A percentile compares a stretch with the other conserved stretches of the same genome.
These are phyloP conservation scores for Polyploca ridens DNA, from an alignment of 2,888 invertebrate genomes.

Conservation along the genomic window DNA sequence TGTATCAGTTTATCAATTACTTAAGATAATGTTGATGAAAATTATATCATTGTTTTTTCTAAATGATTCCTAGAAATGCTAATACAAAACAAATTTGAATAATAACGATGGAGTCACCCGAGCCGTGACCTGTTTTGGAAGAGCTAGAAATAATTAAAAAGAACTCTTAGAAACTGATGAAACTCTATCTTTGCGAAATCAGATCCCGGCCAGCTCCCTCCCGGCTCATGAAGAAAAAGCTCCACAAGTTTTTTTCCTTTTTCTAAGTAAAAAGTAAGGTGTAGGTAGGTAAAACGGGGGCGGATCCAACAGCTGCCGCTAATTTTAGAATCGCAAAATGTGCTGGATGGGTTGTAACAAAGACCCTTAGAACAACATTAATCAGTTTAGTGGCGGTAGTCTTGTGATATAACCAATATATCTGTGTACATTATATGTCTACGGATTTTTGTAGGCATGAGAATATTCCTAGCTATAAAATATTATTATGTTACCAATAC, in stretches of 20 bases:
- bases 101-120: conserved; percentile 50
- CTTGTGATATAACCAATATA: not conserved
- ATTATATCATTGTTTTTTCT: not conserved
- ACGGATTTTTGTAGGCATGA: no score
- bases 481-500: no score
- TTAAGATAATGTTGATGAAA: not conserved
- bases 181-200: conserved; percentile 80
- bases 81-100: conserved; percentile 18
- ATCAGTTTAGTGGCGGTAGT: conserved; percentile 24
- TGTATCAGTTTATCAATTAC: not conserved
- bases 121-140: conserved; percentile 59
- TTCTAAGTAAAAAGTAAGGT: conserved; percentile 66
- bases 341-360: conserved; percentile 45
- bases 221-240: conserved; percentile 55
- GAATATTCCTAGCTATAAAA: no score
- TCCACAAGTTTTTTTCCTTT: conserved; percentile 52
- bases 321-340: conserved; percentile 65
- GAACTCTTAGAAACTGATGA: conserved; percentile 77
- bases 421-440: no score
- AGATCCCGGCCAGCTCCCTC: conserved; percentile 63
- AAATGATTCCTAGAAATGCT: not conserved
- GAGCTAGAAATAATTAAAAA: conserved; percentile 69
- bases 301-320: conserved; percentile 66
- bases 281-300: conserved; percentile 56
- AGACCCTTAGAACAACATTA: conserved; percentile 41